These are phyloP conservation scores for Naja naja DNA, from an alignment of 2,113 vertebrate species.

Conservation along the genomic window DNA sequence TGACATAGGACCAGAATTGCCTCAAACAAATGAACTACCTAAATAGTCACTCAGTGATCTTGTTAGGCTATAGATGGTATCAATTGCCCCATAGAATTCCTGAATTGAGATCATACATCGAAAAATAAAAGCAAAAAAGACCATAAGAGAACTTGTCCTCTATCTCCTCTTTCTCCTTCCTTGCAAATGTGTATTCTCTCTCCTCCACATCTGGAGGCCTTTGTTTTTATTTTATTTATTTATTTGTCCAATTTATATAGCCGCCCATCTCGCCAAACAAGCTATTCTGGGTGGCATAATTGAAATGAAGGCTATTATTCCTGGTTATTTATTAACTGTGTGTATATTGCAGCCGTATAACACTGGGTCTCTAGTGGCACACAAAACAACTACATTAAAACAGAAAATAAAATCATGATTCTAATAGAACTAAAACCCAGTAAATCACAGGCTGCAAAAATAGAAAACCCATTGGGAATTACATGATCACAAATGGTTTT, in stretches of 20 bases:
- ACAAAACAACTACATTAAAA: not conserved
- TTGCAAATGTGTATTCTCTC: not conserved
- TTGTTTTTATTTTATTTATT: not conserved
- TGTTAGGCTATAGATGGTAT: not conserved
- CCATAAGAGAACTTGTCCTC: not conserved
- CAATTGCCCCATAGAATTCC: not conserved
- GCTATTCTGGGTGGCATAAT: not conserved
- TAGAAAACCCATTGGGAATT: not conserved
- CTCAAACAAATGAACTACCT: not conserved
- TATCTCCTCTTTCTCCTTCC: not conserved
- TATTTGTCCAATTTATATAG: not conserved
- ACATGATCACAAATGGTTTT: not conserved
- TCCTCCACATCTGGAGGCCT: not conserved
- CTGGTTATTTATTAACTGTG: not conserved
- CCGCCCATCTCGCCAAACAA: not conserved
- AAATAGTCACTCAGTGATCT: not conserved
- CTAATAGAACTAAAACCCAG: not conserved
- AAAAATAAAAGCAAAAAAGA: not conserved
- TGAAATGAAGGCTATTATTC: not conserved
- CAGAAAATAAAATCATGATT: not conserved
- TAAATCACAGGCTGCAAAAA: not conserved
- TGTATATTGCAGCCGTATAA: not conserved
- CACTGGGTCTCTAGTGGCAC: not conserved
- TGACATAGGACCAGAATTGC: not conserved
- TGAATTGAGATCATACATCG: not conserved